phyloP scores from a whole-genome alignment of 1,140 invertebrate species.

The Aphaenogaster rudis region DNA sequence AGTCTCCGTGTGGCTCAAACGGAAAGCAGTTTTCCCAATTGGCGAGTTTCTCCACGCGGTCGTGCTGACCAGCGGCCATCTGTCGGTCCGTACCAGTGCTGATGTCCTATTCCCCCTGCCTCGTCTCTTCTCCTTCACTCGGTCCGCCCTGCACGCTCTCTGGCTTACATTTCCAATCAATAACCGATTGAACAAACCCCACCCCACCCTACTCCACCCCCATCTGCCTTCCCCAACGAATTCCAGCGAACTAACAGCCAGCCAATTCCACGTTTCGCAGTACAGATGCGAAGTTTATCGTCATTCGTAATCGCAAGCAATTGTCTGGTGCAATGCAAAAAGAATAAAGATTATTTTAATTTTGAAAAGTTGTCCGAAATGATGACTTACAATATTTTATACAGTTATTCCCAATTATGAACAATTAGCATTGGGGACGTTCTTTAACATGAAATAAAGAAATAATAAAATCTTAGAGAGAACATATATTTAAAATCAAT shows the following conservation, averaged over 20 bases:
- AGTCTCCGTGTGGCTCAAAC: slow-evolving; percentile 43
- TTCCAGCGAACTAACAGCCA: slow-evolving; percentile 81
- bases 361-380: slow-evolving; percentile 8
- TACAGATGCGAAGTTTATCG: slow-evolving; percentile 64
- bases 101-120: slow-evolving; percentile 66
- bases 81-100: slow-evolving; percentile 81
- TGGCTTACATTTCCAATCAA: slow-evolving; percentile 86
- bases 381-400: background rate
- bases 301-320: background rate
- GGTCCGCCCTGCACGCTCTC: slow-evolving; percentile 60
- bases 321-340: background rate
- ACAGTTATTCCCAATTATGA: background rate
- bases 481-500: background rate
- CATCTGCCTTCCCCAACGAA: slow-evolving; percentile 73
- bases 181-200: slow-evolving; percentile 85
- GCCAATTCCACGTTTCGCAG: slow-evolving; percentile 80
- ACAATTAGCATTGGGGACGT: background rate
- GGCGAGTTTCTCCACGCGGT: slow-evolving; percentile 65
- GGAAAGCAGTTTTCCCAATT: slow-evolving; percentile 71
- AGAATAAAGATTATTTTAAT: slow-evolving; percentile 16
- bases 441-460: background rate
- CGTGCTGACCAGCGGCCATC: slow-evolving; percentile 83
- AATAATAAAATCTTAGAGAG: background rate
- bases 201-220: slow-evolving; percentile 60
- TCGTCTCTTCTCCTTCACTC: slow-evolving; percentile 54